phyloP scores from a whole-genome alignment of 2,888 invertebrate genomes.

The Nasonia oneida region DNA sequence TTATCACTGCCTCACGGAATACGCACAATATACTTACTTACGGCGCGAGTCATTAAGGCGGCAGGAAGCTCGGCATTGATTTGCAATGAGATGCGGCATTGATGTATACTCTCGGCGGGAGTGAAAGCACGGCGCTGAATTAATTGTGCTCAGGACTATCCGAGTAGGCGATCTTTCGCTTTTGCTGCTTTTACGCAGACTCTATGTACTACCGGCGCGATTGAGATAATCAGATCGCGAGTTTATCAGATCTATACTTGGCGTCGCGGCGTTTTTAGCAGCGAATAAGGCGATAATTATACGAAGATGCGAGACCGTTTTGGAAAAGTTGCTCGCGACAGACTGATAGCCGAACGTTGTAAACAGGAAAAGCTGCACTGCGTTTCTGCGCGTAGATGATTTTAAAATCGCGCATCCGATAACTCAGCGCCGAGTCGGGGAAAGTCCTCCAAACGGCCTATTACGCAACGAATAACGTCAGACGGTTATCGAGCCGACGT shows the following conservation, averaged over 20 bases:
- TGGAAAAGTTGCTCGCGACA: neutral
- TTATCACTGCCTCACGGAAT: conserved; percentile 7
- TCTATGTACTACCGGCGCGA: too few species aligned
- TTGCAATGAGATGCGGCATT: conserved; percentile 65
- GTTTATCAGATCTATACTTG: neutral
- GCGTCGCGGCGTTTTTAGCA: neutral
- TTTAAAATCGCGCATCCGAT: neutral
- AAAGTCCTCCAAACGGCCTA: too few species aligned
- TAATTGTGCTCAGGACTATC: conserved; percentile 58
- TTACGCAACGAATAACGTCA: conserved; percentile 12
- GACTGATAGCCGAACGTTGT: too few species aligned
- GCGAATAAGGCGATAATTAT: neutral
- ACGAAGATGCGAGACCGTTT: neutral
- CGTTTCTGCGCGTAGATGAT: too few species aligned
- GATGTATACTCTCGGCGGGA: conserved; percentile 64
- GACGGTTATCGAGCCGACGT: conserved; percentile 22
- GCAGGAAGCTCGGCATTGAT: conserved; percentile 65
- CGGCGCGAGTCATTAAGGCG: conserved; percentile 27
- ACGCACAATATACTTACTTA: neutral
- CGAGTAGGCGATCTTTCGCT: neutral
- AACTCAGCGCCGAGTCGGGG: too few species aligned
- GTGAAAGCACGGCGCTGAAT: conserved; percentile 61
- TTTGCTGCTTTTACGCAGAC: neutral
- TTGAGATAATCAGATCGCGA: too few species aligned
- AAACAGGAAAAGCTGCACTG: too few species aligned